phyloP scores from a whole-genome alignment of 2,888 invertebrate genomes.

The Augochlorella aurata region DNA sequence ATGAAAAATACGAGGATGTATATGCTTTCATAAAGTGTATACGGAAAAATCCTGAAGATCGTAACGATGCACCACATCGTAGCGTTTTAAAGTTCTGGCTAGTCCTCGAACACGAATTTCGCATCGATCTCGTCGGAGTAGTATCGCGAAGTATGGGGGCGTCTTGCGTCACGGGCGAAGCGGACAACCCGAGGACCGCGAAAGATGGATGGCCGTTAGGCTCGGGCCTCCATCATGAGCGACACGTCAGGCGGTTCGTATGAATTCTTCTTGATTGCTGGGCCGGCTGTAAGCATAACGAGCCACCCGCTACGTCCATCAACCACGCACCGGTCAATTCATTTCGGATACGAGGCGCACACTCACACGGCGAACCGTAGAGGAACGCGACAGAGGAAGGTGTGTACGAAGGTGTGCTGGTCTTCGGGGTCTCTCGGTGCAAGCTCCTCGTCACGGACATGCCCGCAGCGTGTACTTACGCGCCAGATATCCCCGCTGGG shows the following conservation, averaged over 20 bases:
- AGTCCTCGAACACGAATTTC: neutral
- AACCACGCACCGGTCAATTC: conserved; percentile 77
- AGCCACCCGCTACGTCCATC: conserved; percentile 81
- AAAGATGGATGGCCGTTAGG: conserved; percentile 78
- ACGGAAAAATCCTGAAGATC: neutral
- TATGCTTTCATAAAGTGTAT: too few relatives aligned
- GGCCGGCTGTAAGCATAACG: conserved; percentile 75
- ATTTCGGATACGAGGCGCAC: conserved; percentile 66
- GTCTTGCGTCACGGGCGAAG: conserved; percentile 66
- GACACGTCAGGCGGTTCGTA: conserved; percentile 79
- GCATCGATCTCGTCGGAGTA: too few relatives aligned
- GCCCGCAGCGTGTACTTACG: conserved; percentile 67
- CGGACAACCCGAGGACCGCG: conserved; percentile 71
- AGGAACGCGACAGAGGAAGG: neutral
- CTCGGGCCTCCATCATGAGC: conserved; percentile 79
- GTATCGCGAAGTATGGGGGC: conserved; percentile 5
- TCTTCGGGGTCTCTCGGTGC: conserved; percentile 27
- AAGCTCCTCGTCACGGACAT: conserved; percentile 52
- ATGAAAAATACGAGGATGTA: too few relatives aligned
- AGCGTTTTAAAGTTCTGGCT: neutral
- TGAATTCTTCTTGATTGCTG: conserved; percentile 79
- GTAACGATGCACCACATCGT: neutral
- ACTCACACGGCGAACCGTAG: neutral
- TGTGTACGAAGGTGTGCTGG: neutral
- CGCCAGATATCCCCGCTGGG: conserved; percentile 68